phyloP scores from a whole-genome alignment of 1,140 invertebrate genomes.

The Pomacea maculata region DNA sequence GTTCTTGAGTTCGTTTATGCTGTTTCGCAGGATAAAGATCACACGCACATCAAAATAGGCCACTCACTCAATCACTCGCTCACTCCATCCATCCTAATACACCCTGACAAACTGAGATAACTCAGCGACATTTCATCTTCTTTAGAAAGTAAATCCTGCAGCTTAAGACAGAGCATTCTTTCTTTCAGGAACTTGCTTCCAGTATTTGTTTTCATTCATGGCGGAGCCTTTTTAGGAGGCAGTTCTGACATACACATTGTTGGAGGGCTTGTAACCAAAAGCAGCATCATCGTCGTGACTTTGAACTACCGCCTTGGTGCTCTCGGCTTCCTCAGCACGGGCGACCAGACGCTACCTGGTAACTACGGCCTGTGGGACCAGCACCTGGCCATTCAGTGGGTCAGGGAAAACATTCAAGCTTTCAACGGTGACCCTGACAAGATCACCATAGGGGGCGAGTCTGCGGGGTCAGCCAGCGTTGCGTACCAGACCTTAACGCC shows the following conservation, averaged over 20 bases:
- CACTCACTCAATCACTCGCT: no score
- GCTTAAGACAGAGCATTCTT: no score
- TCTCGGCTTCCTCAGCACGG: slow-evolving; percentile 48
- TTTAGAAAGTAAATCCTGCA: no score
- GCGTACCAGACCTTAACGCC: slow-evolving; percentile 33
- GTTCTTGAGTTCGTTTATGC: no score
- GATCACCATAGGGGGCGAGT: slow-evolving; percentile 78
- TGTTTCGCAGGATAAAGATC: no score
- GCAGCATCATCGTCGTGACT: slow-evolving; percentile 57
- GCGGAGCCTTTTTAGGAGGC: slow-evolving; percentile 13
- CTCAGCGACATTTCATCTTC: no score
- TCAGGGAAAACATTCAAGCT: slow-evolving; percentile 63
- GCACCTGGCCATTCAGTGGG: slow-evolving; percentile 56
- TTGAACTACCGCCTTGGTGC: slow-evolving; percentile 61
- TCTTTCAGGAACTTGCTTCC: neutral
- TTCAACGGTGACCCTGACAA: slow-evolving; percentile 73
- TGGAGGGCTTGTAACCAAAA: slow-evolving; percentile 67
- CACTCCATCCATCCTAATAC: no score
- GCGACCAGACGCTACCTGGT: slow-evolving; percentile 53
- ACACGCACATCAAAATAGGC: no score
- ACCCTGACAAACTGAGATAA: no score
- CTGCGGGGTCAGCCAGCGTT: slow-evolving; percentile 58
- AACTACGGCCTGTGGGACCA: slow-evolving; percentile 65
- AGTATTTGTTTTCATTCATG: slow-evolving; percentile 23
- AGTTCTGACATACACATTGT: neutral